phyloP scores from a whole-genome alignment of 2,797 vertebrate species.

The Cossypha polioptera region DNA sequence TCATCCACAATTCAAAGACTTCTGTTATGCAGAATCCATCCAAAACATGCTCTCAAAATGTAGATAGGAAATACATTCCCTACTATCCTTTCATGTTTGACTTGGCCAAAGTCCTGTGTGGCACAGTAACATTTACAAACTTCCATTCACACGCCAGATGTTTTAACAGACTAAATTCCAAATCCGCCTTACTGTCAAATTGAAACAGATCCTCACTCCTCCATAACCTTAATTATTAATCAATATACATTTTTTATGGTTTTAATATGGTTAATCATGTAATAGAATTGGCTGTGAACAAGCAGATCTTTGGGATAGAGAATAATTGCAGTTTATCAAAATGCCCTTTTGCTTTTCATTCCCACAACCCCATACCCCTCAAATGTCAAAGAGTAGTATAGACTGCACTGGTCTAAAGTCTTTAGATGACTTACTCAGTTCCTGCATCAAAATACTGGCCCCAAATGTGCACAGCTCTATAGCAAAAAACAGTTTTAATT shows the following conservation, averaged over 20 bases:
- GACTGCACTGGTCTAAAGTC: background rate
- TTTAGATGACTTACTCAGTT: background rate
- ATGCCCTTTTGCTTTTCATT: background rate
- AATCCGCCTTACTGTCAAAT: background rate
- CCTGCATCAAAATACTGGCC: background rate
- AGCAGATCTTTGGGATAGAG: background rate
- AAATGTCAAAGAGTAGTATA: background rate
- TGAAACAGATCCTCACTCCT: background rate
- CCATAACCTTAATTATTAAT: background rate
- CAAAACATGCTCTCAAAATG: background rate
- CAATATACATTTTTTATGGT: background rate
- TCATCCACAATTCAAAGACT: background rate
- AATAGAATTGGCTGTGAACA: background rate
- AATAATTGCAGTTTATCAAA: background rate
- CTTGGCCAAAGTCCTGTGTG: background rate
- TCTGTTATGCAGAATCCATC: background rate
- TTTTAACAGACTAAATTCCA: background rate
- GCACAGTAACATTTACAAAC: background rate
- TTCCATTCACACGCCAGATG: background rate
- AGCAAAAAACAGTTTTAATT: background rate
- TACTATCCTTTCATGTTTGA: accelerated
- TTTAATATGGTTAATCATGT: background rate
- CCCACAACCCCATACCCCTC: background rate
- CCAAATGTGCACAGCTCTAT: background rate
- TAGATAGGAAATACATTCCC: background rate